Percentiles rank a stretch among this genome's conserved stretches.
phyloP scores from a whole-genome alignment of 2,797 vertebrate species.

The Esox lucius region DNA sequence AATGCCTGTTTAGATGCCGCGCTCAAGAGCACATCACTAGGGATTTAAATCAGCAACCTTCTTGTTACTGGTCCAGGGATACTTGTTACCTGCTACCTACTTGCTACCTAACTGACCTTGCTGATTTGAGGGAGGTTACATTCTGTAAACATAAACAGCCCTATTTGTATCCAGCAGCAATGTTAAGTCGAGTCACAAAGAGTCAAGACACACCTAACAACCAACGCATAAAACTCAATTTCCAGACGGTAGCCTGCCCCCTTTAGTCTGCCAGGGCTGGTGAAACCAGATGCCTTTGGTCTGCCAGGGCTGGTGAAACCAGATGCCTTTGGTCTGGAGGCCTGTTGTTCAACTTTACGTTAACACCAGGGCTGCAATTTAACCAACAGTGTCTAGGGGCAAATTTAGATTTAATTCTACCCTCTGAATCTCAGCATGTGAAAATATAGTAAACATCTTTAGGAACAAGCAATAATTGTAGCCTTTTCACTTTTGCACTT shows the following conservation, averaged over 20 bases:
- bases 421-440: constrained; percentile 45
- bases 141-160: constrained; percentile 39
- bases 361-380: constrained; percentile 72
- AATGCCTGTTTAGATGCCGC: no score
- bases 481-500: constrained; percentile 62
- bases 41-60: no score
- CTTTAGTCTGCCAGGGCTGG: constrained; percentile 31
- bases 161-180: constrained; percentile 51
- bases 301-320: constrained; percentile 47
- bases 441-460: constrained; percentile 56
- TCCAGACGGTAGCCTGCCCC: constrained; percentile 45
- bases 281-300: constrained; percentile 51
- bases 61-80: no score
- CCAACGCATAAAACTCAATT: constrained; percentile 20
- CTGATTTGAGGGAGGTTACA: constrained; percentile 50
- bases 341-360: constrained; percentile 52
- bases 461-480: constrained; percentile 63
- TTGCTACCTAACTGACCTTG: constrained; percentile 7
- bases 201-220: constrained; percentile 48
- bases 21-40: no score
- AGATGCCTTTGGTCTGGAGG: constrained; percentile 47
- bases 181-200: constrained; percentile 59
- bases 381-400: constrained; percentile 55
- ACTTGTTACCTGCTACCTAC: neutral
- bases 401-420: constrained; percentile 77